phyloP scores from a whole-genome alignment of 2,888 invertebrate species.

The Erynnis tages region DNA sequence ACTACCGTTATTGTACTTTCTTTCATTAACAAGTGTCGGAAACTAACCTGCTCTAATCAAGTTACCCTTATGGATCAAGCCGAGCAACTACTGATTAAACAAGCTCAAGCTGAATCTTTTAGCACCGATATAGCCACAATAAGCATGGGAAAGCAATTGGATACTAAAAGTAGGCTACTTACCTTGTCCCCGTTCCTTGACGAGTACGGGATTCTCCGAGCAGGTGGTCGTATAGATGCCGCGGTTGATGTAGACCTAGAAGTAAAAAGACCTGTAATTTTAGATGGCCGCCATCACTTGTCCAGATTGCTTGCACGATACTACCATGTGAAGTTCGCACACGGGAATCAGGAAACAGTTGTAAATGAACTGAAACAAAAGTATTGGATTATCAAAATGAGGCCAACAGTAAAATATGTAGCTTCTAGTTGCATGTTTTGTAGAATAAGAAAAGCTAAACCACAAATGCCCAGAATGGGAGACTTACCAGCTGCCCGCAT shows the following conservation, averaged over 20 bases:
- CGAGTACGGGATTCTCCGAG: neutral
- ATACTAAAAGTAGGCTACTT: conserved; percentile 1
- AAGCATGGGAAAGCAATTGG: neutral
- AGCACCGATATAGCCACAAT: neutral
- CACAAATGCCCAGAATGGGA: conserved; percentile 33
- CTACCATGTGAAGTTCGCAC: neutral
- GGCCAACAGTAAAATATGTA: conserved; percentile 32
- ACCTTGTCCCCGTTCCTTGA: conserved; percentile 4
- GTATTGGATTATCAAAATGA: conserved; percentile 4
- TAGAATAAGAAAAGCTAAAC: conserved; percentile 28
- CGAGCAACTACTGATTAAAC: neutral
- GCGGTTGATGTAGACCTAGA: neutral
- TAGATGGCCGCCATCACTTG: neutral
- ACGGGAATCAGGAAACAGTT: conserved; percentile 1
- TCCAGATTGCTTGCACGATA: neutral
- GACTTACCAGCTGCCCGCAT: conserved; percentile 35
- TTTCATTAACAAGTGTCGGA: neutral
- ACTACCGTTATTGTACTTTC: neutral
- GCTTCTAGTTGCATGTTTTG: conserved; percentile 32
- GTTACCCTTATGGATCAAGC: neutral
- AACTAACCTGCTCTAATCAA: neutral
- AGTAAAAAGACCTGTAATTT: conserved; percentile 1
- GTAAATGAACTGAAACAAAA: conserved; percentile 8
- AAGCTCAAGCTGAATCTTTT: conserved; percentile 1
- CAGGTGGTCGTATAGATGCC: neutral